Evolutionary conservation across 2,113 vertebrate genomes (phyloP), one percentile per base, ranked within the genome.

Genomic region (Gnathonemus echidnorhynchus): DNA sequence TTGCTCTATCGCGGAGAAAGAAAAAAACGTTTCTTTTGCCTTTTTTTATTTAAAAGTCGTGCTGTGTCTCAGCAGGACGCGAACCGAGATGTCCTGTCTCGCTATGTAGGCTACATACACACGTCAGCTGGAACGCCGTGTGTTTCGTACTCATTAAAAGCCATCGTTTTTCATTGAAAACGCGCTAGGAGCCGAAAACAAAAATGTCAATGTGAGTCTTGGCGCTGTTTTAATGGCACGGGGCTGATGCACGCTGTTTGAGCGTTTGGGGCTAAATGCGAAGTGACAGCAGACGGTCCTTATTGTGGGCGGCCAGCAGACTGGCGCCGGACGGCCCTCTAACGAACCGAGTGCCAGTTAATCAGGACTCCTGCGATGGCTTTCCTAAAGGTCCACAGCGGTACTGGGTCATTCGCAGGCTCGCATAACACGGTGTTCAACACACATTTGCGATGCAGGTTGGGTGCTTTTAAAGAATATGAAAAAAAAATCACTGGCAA

Each of bases 231-330:
- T 92, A 90, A 89, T 91, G 80, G 90, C 89, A 92, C 85, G 92
- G 93, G 91, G 89, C 92, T 92, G 93, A 92, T 92, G 93, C 92
- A 92, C 92, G 91, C 93, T 93, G 94, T 94, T 94, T 95, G 93
- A 93, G 93, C 92, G 93, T 95, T 96, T 95, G 94, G 95, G 92
- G 93, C 90, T 95, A 96, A 97, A 97, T 97, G 95, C 95, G 96
- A 97, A 97, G 96, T 97, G 97, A 97, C 97, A 97, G 95, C 95
- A 96, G 96, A 96, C 95, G 96, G 96, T 95, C 95, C 96, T 97
- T 95, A 96, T 96, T 96, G 96, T 96, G 94, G 95, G 95, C 95
- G 93, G 94, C 95, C 95, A 95, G 96, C 95, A 95, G 96, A 95
- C 96, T 96, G 97, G 97, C 96, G 96, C 97, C 97, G 95, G 95